Evolutionary conservation across 2,113 vertebrate species (phyloP).

Genomic region (Sylvia atricapilla): DNA sequence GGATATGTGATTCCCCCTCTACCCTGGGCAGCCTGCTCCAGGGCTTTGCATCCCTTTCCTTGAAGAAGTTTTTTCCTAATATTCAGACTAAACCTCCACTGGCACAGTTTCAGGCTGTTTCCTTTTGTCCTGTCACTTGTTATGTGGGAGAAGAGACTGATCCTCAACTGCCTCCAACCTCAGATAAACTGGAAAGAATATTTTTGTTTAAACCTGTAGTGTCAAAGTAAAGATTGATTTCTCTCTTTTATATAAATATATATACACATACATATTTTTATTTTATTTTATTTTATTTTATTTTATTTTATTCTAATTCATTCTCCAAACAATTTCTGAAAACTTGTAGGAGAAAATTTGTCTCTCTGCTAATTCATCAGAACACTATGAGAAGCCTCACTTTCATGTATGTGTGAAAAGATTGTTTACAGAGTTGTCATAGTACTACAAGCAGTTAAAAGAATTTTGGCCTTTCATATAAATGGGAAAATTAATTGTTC

Average conservation of each 20-base stretch:
- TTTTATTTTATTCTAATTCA: not conserved
- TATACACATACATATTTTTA: too few relatives aligned
- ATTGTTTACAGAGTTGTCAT: not conserved
- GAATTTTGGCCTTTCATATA: not conserved
- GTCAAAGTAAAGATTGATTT: not conserved
- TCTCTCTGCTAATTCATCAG: not conserved
- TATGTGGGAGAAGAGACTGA: not conserved
- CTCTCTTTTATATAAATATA: not conserved
- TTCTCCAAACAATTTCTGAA: not conserved
- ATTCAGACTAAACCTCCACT: not conserved
- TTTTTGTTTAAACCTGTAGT: not conserved
- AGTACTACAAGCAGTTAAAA: not conserved
- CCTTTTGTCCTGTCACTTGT: not conserved
- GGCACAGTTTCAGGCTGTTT: not conserved
- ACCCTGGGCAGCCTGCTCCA: not conserved
- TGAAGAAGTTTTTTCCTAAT: not conserved
- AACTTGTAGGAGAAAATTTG: not conserved
- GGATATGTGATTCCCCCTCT: not conserved
- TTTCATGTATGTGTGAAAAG: not conserved
- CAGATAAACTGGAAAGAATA: not conserved
- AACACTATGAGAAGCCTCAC: not conserved
- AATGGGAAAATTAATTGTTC: constrained; percentile 25
- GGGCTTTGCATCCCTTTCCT: not conserved
- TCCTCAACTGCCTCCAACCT: not conserved
- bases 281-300: too few relatives aligned